Base-by-base conservation (phyloP, 2,797 vertebrate species). In the Prunella strophiata region DNA sequence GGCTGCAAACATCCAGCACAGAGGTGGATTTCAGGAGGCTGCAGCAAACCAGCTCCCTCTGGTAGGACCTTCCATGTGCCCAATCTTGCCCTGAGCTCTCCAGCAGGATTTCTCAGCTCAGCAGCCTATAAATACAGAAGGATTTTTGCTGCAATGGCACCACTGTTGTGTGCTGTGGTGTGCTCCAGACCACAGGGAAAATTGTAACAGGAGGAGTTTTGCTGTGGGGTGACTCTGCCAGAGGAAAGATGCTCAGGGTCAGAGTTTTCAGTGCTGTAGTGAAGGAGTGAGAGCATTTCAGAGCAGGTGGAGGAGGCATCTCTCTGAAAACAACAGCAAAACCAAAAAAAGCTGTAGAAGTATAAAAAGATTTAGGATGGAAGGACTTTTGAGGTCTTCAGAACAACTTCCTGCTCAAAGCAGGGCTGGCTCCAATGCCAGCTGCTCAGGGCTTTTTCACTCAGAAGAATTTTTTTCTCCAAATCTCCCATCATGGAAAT, bases 101-200 rank as follows among this genome's bases (percentile, higher is more conserved):
- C 75, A 68, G 38, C 66, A 71, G 71, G 38, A 54, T 36, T 89
- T 50, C 52, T 71, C 36, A 32, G n/a, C 78, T 85, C 10, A 6
- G 43, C 55, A 88, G 57, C 68, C 78, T 65, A 14, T 83, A 93
- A 92, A 88, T 80, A 78, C 82, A 67, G 89, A 47, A 78, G 5
- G 25, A 43, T 0, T 1, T 68, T 13, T 65, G 26, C 65, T 89
- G 61, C 45, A 38, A 32, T 48, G 54, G 36, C 36, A 36, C 36
- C 36, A 40, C 27, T 84, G n/a, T 3, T 59, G 52, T 71, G 81
- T 71, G 81, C 86, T 61, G 30, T 81, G 86, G 34, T 67, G 81
- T 71, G 40, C 58, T 61, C 63, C 76, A 79, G 85, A 77, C 93
- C 96, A 89, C 95, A 91, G 54, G 36, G 65, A 38, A 58, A 93